Conservation (phyloP, 2,797 vertebrate genomes). For the Chelmon rostratus region DNA sequence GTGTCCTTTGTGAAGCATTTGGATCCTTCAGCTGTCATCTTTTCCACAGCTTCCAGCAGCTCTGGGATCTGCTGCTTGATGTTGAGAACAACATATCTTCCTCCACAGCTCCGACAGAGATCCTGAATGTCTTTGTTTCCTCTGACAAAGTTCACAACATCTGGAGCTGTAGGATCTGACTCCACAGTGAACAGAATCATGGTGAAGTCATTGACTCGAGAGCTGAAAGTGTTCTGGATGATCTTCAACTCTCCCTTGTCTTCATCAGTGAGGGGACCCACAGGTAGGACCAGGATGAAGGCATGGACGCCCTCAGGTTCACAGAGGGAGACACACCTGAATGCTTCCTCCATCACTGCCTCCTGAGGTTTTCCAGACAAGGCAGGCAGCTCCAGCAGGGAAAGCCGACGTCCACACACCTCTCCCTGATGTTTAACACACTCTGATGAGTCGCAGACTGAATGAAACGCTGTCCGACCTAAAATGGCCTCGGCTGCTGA, state of each 20-base stretch:
- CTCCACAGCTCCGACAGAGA: conserved; percentile 43
- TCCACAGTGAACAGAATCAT: conserved; percentile 58
- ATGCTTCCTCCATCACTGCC: conserved; percentile 81
- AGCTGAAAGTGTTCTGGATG: conserved; percentile 57
- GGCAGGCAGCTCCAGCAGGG: conserved; percentile 71
- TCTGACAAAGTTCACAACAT: neutral
- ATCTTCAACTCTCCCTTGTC: conserved; percentile 54
- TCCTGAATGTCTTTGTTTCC: neutral
- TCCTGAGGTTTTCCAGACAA: conserved; percentile 67
- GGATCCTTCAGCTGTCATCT: neutral
- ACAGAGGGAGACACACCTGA: conserved; percentile 77
- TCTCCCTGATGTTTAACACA: conserved; percentile 43
- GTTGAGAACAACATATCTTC: conserved; percentile 21
- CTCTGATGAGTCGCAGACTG: conserved; percentile 20
- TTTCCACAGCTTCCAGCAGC: conserved; percentile 6
- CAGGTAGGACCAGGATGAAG: conserved; percentile 64
- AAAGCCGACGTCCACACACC: conserved; percentile 42
- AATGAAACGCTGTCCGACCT: conserved; percentile 10
- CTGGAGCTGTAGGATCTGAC: conserved; percentile 34
- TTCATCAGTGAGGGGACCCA: conserved; percentile 55
- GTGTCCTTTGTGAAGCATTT: conserved; percentile 12
- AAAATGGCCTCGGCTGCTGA: conserved; percentile 47
- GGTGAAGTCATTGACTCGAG: conserved; percentile 41
- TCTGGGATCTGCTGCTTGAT: conserved; percentile 28
- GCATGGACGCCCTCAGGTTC: conserved; percentile 77